Conservation (phyloP, 1,140 invertebrate species). For the Drosophila kurseongensis region DNA sequence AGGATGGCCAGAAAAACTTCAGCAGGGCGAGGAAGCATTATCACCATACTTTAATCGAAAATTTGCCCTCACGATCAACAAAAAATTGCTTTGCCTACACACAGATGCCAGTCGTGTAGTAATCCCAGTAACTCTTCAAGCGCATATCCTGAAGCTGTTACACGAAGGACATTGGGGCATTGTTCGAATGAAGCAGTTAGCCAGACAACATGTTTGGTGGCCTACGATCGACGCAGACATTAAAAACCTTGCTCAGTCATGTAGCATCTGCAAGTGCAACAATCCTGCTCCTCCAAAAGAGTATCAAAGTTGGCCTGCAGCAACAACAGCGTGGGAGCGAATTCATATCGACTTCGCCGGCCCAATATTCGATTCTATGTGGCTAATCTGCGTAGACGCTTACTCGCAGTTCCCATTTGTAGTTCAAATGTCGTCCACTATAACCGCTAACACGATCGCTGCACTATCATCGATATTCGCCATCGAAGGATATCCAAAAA, state of each 20-base stretch:
- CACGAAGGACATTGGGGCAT: neutral
- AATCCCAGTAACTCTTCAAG: neutral
- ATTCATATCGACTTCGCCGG: constrained; percentile 35
- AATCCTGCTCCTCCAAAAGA: constrained; percentile 11
- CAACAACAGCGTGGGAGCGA: constrained; percentile 17
- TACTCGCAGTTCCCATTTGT: too few species aligned
- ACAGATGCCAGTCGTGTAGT: neutral
- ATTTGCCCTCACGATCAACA: neutral
- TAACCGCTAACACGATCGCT: too few species aligned
- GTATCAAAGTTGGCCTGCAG: constrained; percentile 13
- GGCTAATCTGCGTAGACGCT: too few species aligned
- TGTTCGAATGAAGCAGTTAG: neutral
- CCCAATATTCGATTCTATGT: constrained; percentile 16
- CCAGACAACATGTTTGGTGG: constrained; percentile 1
- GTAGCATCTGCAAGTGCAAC: constrained; percentile 12
- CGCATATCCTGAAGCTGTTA: neutral
- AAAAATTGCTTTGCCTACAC: constrained; percentile 1
- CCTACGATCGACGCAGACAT: neutral
- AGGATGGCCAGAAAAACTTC: neutral
- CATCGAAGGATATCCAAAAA: constrained; percentile 50
- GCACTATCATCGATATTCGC: constrained; percentile 34
- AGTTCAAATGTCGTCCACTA: too few species aligned
- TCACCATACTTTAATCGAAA: too few species aligned
- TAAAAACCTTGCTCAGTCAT: neutral
- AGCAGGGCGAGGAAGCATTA: neutral